Conservation (phyloP, 2,113 vertebrate genomes). For the Urocolius indicus region DNA sequence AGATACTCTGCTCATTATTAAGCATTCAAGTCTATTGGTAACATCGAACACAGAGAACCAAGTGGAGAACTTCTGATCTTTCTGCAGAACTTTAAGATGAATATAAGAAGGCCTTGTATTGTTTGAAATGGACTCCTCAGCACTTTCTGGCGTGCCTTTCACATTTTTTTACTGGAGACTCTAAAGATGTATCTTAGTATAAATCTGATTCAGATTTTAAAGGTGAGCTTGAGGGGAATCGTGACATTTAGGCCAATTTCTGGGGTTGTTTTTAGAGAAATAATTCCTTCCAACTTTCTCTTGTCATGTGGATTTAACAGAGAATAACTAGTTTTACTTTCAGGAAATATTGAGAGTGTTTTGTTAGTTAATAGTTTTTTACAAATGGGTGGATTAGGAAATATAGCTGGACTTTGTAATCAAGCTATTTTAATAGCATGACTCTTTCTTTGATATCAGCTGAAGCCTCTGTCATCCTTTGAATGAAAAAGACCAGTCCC, state of each 20-base stretch:
- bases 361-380: not conserved
- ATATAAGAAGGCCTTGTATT: accelerated
- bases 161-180: not conserved
- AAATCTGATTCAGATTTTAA: not conserved
- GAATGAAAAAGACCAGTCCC: not conserved
- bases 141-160: not conserved
- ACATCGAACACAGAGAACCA: not conserved
- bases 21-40: not conserved
- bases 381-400: not conserved
- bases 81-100: not conserved
- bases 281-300: not conserved
- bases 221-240: not conserved
- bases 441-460: not conserved
- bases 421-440: not conserved
- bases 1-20: not conserved
- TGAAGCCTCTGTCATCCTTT: not conserved
- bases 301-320: not conserved
- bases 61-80: not conserved
- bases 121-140: not conserved
- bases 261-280: not conserved
- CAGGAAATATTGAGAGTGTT: not conserved
- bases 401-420: not conserved
- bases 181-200: not conserved
- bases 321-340: not conserved
- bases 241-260: not conserved